Evolutionary conservation across 2,113 vertebrate genomes (phyloP).

Genomic region (Chroicocephalus ridibundus): DNA sequence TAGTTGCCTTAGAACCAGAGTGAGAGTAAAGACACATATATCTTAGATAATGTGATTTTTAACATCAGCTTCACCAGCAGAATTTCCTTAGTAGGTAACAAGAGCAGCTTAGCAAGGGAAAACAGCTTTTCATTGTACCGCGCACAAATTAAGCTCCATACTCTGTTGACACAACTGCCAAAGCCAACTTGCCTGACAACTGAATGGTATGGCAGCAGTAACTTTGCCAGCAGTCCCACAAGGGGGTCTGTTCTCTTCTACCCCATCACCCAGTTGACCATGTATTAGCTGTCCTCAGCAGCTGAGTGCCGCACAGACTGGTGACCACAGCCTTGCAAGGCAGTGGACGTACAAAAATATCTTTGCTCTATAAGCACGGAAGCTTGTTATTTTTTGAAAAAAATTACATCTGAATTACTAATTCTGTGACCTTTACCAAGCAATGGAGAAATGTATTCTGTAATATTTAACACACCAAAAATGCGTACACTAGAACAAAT

Average conservation of each 20-base stretch:
- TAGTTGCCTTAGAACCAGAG: neutral
- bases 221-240: neutral
- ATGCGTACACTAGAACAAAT: neutral
- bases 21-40: neutral
- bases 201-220: neutral
- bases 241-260: neutral
- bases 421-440: neutral
- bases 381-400: neutral
- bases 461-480: neutral
- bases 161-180: neutral
- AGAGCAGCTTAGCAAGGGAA: neutral
- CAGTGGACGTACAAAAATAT: accelerated
- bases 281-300: neutral
- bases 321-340: neutral
- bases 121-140: neutral
- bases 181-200: neutral
- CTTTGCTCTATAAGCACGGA: neutral
- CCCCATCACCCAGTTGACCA: neutral
- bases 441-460: neutral
- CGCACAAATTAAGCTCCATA: neutral
- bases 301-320: neutral
- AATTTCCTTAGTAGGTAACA: neutral
- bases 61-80: neutral
- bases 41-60: neutral
- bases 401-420: neutral